A percentile compares a stretch with the other conserved stretches of the same genome.
Evolutionary conservation across 1,140 invertebrate species (phyloP).

Genomic region (Anoplolepis gracilipes): DNA sequence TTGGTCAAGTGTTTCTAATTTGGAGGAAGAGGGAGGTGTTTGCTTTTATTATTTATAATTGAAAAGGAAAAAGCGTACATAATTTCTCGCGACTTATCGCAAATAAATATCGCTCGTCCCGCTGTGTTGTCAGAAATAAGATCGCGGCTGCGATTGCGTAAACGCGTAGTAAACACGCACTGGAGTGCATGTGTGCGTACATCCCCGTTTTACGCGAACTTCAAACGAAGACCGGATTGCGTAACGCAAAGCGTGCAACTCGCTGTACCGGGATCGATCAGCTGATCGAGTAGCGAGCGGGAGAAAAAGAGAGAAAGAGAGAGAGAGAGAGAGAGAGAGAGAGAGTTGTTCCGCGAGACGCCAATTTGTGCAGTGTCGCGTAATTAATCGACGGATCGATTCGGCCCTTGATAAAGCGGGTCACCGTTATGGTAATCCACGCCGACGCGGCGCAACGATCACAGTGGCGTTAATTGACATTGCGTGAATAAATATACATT

Average conservation of each 20-base stretch:
- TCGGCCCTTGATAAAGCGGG: conserved; percentile 12
- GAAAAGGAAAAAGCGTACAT: conserved; percentile 46
- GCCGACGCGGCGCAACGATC: neutral
- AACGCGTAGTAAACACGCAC: conserved; percentile 45
- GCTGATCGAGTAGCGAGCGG: conserved; percentile 42
- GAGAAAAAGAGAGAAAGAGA: too few relatives aligned
- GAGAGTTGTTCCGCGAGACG: neutral
- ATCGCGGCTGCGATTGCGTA: conserved; percentile 64
- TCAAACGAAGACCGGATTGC: conserved; percentile 19
- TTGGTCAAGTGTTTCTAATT: conserved; percentile 3
- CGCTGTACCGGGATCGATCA: conserved; percentile 38
- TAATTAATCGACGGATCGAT: conserved; percentile 22
- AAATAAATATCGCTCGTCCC: conserved; percentile 68
- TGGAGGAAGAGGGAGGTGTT: too few relatives aligned
- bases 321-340: neutral
- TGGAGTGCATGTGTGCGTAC: conserved; percentile 68
- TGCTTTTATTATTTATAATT: neutral
- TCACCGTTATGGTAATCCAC: conserved; percentile 14
- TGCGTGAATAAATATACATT: conserved; percentile 54
- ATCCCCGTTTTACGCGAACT: conserved; percentile 38
- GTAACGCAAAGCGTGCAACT: conserved; percentile 6
- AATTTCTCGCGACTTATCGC: conserved; percentile 30
- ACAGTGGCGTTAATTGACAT: conserved; percentile 41
- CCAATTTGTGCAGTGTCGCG: conserved; percentile 29
- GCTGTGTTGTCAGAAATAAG: conserved; percentile 18